These are phyloP conservation scores for Chinchilla lanigera DNA, from an alignment of 2,113 vertebrate species.

Conservation along the genomic window DNA sequence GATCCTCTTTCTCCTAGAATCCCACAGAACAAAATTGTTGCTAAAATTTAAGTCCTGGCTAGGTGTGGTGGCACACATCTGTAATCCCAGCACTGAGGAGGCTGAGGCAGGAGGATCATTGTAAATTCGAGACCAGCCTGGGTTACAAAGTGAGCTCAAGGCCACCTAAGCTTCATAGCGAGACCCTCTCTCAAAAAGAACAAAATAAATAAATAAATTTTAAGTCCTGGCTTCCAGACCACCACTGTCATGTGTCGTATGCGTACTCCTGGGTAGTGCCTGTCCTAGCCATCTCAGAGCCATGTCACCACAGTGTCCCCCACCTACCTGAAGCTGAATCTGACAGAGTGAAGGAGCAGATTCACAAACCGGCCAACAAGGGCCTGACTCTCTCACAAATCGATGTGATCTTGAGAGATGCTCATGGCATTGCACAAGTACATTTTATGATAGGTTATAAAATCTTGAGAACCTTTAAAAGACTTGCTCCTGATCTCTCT, in stretches of 20 bases:
- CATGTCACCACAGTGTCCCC: neutral
- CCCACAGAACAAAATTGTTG: neutral
- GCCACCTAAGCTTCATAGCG: too few species aligned
- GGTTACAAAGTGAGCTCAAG: too few species aligned
- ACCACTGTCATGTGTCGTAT: neutral
- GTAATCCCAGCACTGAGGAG: too few species aligned
- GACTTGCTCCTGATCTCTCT: neutral
- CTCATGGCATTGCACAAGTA: neutral
- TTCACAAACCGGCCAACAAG: neutral
- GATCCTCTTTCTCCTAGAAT: neutral
- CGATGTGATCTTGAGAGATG: neutral
- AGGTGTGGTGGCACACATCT: too few species aligned
- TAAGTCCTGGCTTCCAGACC: neutral
- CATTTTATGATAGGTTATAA: neutral
- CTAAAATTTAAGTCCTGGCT: neutral
- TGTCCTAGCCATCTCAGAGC: neutral
- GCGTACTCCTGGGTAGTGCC: neutral
- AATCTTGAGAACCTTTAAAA: neutral
- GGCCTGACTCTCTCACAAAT: neutral
- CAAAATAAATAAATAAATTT: too few species aligned
- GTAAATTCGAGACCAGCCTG: too few species aligned
- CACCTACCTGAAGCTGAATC: too few species aligned
- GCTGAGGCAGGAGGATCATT: too few species aligned
- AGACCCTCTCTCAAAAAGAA: too few species aligned
- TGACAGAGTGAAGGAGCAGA: too few species aligned